These are phyloP conservation scores for Characodon lateralis DNA, from an alignment of 2,797 vertebrate species.

Conservation along the genomic window DNA sequence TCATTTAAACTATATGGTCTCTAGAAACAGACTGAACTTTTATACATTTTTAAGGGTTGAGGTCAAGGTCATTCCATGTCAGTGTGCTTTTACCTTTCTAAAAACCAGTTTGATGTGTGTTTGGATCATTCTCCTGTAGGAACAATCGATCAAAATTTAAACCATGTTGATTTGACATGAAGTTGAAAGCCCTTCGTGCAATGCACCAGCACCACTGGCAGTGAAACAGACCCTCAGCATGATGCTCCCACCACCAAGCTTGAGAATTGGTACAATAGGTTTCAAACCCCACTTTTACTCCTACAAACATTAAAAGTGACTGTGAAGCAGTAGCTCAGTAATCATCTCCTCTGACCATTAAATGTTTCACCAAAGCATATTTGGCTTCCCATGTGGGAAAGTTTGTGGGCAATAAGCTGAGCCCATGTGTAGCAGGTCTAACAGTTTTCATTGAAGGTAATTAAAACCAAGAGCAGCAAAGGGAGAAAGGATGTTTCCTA, in stretches of 20 bases:
- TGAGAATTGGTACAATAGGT: not conserved
- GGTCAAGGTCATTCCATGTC: not conserved
- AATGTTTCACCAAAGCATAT: not conserved
- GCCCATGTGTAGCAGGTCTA: not conserved
- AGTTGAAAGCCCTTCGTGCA: not conserved
- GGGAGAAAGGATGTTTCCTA: constrained; percentile 40
- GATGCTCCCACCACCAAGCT: not conserved
- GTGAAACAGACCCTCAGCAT: not conserved
- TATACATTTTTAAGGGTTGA: not conserved
- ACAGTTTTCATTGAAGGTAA: constrained; percentile 33
- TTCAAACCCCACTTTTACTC: not conserved
- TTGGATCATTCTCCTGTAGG: not conserved
- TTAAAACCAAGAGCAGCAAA: constrained; percentile 37
- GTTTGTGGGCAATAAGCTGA: not conserved
- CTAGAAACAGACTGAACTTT: not conserved
- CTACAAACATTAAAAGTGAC: not conserved
- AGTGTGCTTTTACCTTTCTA: not conserved
- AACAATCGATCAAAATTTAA: too few relatives aligned
- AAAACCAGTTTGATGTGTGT: not conserved
- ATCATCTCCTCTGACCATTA: not conserved
- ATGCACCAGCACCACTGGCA: not conserved
- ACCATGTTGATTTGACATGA: too few relatives aligned
- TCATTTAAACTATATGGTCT: not conserved
- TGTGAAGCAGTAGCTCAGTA: not conserved
- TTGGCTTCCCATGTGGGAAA: not conserved